Evolutionary conservation across 2,797 vertebrate genomes (phyloP), one percentile per base, ranked within the genome.

Genomic region (Danio jaintianensis): DNA sequence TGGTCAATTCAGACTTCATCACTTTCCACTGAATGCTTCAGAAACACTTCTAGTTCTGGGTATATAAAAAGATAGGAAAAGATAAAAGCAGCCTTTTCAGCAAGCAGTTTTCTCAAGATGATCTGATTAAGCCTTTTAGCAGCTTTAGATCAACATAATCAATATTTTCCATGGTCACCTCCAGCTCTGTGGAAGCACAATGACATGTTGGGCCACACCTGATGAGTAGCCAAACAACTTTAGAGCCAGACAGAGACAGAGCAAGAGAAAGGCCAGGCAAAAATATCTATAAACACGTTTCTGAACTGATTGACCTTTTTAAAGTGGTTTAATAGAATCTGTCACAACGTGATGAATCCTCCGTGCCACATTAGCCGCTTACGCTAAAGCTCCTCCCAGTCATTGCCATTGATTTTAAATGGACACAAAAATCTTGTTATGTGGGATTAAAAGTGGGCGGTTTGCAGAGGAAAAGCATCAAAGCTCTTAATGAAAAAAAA

Each of bases 261-360:
- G 55, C 47, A 62, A n/a, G 47, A 69, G 64, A 85, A 82, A 77
- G 58, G 76, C 58, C n/a, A 53, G 73, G 68, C 58, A 45, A 82
- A 80, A 84, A 85, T 84, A 87, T 87, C 82, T 73, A 87, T 83
- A 82, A 84, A 81, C 82, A 84, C 72, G 58, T 79, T 85, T 87
- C 80, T 83, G 75, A 84, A 85, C 82, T 82, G 84, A 85, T 85
- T 87, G 84, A 84, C 86, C 86, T 84, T 87, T 87, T 85, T 80
- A 85, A 61, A 80, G 71, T 40, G 50, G 62, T 78, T 64, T 87
- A 87, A 87, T 87, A 64, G 78, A 83, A 85, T 77, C 82, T 85
- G 86, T 84, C 84, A 79, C 82, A 72, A 66, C 36, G 43, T 85
- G 80, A 83, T 84, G 77, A 84, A 87, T 85, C 70, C 47, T 76